Evolutionary conservation across 2,113 vertebrate genomes (phyloP), one percentile per base, ranked within the genome.

Genomic region (Sialia sialis): DNA sequence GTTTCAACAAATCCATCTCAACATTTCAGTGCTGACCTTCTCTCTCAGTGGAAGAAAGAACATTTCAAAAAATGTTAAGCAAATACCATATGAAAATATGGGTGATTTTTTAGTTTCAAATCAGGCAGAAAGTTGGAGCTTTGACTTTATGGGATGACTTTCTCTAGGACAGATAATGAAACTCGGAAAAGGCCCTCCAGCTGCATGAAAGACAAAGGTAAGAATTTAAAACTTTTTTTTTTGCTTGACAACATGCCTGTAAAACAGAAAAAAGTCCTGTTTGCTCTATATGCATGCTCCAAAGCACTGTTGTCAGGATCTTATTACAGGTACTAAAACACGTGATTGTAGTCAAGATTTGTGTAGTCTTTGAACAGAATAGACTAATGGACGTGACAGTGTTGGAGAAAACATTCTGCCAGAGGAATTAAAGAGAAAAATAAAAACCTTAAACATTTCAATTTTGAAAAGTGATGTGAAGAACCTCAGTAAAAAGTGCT

Each of bases 21-120:
- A 63, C 60, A 49, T 84, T 92, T 94, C 94, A 82, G 64, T 29
- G 76, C 70, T 89, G 92, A 93, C 93, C 82, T 96, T 96, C 78
- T 93, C 73, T 81, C 66, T 73, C 84, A 70, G n/a, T 72, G 22
- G 60, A 78, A 81, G 76, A 94, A 81, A 81, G 89, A 92, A 87
- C 69, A 75, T 93, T 84, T 78, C 18, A 84, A 88, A 87, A 90
- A 89, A 89, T 81, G 89, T 96, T 97, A 96, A 95, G 73, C 81
- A 96, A 96, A 95, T 87, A 81, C 26, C 91, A 89, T 30, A 34
- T 54, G 58, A 94, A 94, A 94, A 89, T 82, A 94, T 34, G 39
- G n/a, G 13, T 75, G 11, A 0, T 21, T 81, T 96, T 95, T 85
- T 41, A 86, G 16, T 27, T 90, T 46, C 69, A 87, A 84, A 79